Evolutionary conservation across 2,888 invertebrate genomes (phyloP).

Genomic region (Fragum sueziense): DNA sequence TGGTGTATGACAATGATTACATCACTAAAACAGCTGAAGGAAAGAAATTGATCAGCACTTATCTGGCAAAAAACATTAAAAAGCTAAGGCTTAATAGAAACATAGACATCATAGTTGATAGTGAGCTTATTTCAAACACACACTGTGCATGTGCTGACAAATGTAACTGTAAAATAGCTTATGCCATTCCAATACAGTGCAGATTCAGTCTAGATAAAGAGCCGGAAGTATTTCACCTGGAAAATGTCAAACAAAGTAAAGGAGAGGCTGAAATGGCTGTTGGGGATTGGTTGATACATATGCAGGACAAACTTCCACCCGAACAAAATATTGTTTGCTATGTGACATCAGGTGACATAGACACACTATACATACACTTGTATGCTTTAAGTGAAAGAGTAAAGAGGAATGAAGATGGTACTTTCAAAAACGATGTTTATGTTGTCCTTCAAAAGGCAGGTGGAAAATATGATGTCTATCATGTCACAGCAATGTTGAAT

Average conservation of each 20-base stretch:
- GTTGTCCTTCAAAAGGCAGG: conserved; percentile 14
- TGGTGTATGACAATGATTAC: background rate
- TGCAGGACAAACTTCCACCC: background rate
- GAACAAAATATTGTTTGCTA: background rate
- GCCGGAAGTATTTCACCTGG: background rate
- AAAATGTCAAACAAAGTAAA: background rate
- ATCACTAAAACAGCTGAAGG: conserved; percentile 33
- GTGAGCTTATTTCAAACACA: background rate
- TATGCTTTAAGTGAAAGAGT: background rate
- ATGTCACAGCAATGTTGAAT: conserved; percentile 5
- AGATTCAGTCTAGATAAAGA: background rate
- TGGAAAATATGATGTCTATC: conserved; percentile 4
- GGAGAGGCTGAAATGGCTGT: conserved; percentile 19
- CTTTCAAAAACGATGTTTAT: conserved; percentile 1
- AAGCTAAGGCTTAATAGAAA: background rate
- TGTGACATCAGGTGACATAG: conserved; percentile 27
- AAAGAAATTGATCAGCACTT: conserved; percentile 32
- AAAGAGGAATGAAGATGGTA: background rate
- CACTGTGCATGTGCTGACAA: background rate
- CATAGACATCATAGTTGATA: background rate
- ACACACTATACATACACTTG: conserved; percentile 11
- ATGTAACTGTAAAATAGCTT: background rate
- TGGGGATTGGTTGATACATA: background rate
- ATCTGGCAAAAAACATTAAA: conserved; percentile 27
- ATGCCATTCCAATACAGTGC: background rate